Conservation (phyloP, 2,888 invertebrate genomes). For the Oscheius sp. region DNA sequence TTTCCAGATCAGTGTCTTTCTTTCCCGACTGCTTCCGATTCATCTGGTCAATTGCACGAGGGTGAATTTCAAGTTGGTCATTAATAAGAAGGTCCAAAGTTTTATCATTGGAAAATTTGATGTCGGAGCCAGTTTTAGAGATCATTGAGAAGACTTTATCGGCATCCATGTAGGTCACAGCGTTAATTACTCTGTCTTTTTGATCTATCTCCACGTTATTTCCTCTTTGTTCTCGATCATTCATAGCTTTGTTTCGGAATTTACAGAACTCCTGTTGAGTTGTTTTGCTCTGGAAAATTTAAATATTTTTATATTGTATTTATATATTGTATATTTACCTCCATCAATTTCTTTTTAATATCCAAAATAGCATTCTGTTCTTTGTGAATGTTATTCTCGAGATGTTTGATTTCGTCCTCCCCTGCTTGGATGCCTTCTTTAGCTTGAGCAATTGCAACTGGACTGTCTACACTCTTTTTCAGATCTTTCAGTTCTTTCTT, state of each 20-base stretch:
- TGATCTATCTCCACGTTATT: not conserved
- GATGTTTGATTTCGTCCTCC: not conserved
- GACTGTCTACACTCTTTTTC: not conserved
- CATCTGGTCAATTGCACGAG: conserved; percentile 7
- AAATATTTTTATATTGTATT: not conserved
- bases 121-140: not conserved
- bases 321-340: not conserved
- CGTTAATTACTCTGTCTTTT: conserved; percentile 18
- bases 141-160: conserved; percentile 18
- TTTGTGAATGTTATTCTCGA: not conserved
- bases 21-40: not conserved
- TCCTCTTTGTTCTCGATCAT: not conserved
- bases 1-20: not conserved
- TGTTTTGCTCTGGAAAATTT: not conserved
- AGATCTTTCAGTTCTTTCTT: not conserved
- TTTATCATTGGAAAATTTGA: conserved; percentile 20
- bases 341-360: not conserved
- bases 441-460: not conserved
- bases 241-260: not conserved
- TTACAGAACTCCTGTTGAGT: not conserved
- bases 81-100: conserved; percentile 5
- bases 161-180: conserved; percentile 14
- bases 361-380: not conserved
- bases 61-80: conserved; percentile 7
- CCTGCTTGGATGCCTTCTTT: not conserved